A percentile compares a stretch with the other conserved stretches of the same genome.
These are phyloP conservation scores for Corydoras sp. DNA, from an alignment of 2,113 vertebrate species.

Conservation along the genomic window DNA sequence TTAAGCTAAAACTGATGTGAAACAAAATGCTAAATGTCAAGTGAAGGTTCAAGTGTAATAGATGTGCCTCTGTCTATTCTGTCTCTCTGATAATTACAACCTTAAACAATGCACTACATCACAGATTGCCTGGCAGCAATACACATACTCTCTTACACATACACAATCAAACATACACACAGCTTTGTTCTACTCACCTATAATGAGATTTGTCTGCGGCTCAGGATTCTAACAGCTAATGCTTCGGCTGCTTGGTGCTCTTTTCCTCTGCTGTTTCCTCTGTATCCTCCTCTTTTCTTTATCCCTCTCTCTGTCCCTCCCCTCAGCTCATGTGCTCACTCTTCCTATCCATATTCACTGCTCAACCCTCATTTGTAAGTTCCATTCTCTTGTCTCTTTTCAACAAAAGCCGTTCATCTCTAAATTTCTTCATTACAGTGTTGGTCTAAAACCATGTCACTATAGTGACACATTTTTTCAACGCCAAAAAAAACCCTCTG, in stretches of 20 bases:
- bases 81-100: constrained; percentile 8
- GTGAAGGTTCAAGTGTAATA: background rate
- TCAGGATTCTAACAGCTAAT: constrained; percentile 37
- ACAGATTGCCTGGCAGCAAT: background rate
- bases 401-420: background rate
- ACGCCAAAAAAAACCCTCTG: no score
- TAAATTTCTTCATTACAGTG: background rate
- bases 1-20: background rate
- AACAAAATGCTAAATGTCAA: background rate
- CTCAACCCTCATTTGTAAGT: background rate
- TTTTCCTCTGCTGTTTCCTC: constrained; percentile 33
- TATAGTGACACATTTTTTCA: no score
- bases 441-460: no score
- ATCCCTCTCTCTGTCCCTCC: constrained; percentile 3
- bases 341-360: constrained; percentile 18
- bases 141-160: background rate
- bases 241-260: constrained; percentile 20
- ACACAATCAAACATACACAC: constrained; percentile 19
- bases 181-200: constrained; percentile 33
- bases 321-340: constrained; percentile 17
- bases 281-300: constrained; percentile 11
- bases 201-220: constrained; percentile 37
- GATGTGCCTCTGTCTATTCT: background rate
- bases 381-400: constrained; percentile 2
- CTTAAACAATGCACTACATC: constrained; percentile 22